Base-by-base conservation (phyloP, 2,888 invertebrate species). In the Brenthis daphne region DNA sequence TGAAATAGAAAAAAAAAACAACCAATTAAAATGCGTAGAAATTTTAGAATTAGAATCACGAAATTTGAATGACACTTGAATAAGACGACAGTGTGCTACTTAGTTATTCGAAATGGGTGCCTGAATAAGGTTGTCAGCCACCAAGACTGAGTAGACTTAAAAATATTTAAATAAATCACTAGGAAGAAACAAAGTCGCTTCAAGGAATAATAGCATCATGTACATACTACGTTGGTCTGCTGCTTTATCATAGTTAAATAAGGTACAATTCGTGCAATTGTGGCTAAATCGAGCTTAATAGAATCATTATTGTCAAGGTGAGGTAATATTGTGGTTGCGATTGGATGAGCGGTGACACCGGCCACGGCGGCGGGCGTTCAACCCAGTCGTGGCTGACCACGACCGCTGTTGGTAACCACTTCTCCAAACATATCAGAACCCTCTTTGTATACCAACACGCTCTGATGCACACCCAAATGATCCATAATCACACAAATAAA, bases 321-420 rank as follows among this genome's bases (percentile, higher is more conserved):
- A 88, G 86, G 85, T 85, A 85, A 85, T 76, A 72, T 64, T 71
- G 83, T 83, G 79, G 75, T 72, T 77, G 79, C 82, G 82, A 80
- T 80, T 83, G 84, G 84, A 83, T 84, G 84, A 84, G 84, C 84
- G 87, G 83, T 82, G 81, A 81, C 82, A 83, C 79, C 83, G 76
- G 76, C 76, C 76, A 79, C 79, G 77, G 80, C 80, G 77, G 82
- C 86, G 91, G 91, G 79, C 90, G 85, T 91, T 92, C 90, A 91
- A 92, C 92, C 85, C 89, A 76, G 74, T 77, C 81, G 82, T 82
- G 82, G 85, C 83, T 70, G 63, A 83, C 81, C 84, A 81, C 80
- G 75, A 71, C 71, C 74, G 67, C 56, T 70, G 66, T 67, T 72
- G 70, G 66, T 67, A 64, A 71, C 65, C 74, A 69, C 72, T 73